Evolutionary conservation across 1,140 invertebrate species (phyloP).

Genomic region (Dysdera silvatica): DNA sequence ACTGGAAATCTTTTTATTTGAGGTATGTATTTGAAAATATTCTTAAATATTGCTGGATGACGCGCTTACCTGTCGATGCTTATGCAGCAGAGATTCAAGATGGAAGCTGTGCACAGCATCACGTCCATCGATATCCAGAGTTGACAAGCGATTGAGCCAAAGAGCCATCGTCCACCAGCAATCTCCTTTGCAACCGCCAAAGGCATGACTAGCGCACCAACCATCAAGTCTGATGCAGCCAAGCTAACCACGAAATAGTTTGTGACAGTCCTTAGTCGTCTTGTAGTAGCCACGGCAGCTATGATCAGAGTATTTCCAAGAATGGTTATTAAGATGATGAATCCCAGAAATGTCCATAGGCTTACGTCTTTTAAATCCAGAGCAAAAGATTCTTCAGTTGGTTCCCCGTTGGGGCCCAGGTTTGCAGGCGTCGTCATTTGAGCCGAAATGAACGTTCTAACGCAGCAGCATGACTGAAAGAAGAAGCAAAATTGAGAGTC

Average conservation of each 20-base stretch:
- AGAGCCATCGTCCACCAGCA: constrained; percentile 66
- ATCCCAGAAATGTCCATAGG: constrained; percentile 36
- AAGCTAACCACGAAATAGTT: constrained; percentile 50
- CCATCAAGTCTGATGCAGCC: constrained; percentile 48
- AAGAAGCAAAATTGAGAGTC: too few relatives aligned
- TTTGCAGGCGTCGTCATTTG: too few relatives aligned
- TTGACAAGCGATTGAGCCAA: constrained; percentile 90
- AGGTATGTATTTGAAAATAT: too few relatives aligned
- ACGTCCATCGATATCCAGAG: constrained; percentile 98
- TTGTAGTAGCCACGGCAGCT: constrained; percentile 42
- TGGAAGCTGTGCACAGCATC: constrained; percentile 85
- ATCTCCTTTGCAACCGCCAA: constrained; percentile 39
- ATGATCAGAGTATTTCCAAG: constrained; percentile 49
- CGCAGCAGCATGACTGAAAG: too few relatives aligned
- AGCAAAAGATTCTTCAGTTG: too few relatives aligned
- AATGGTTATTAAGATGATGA: constrained; percentile 33
- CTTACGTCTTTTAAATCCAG: too few relatives aligned
- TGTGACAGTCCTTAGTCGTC: constrained; percentile 59
- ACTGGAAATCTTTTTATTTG: too few relatives aligned
- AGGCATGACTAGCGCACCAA: constrained; percentile 49
- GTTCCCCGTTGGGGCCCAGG: too few relatives aligned
- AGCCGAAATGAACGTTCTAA: too few relatives aligned
- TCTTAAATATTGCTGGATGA: constrained; percentile 51
- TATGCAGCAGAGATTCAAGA: constrained; percentile 93
- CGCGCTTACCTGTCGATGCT: constrained; percentile 75